A percentile compares a stretch with the other conserved stretches of the same genome.
These are phyloP conservation scores for Eupristina koningsbergeri DNA, from an alignment of 1,140 invertebrate species.

Conservation along the genomic window DNA sequence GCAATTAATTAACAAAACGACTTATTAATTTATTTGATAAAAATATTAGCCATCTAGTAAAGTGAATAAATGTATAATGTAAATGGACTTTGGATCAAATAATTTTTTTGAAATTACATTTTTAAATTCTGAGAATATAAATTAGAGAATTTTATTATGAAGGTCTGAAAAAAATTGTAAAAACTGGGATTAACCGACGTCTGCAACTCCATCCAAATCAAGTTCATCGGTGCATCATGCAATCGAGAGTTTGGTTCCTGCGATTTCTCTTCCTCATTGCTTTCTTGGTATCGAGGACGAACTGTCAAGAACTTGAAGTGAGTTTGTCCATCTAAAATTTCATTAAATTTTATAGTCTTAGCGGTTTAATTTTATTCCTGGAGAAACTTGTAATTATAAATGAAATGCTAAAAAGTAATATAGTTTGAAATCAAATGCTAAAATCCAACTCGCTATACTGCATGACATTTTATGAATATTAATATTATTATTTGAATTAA, in stretches of 20 bases:
- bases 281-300: conserved; percentile 32
- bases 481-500: neutral
- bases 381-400: neutral
- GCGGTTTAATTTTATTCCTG: neutral
- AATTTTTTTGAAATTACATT: no score
- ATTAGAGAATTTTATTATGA: neutral
- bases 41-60: no score
- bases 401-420: neutral
- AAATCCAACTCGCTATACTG: no score
- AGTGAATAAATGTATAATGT: no score
- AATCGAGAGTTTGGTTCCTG: conserved; percentile 13
- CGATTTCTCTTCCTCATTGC: conserved; percentile 16
- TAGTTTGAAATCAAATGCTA: neutral
- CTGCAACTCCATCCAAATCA: neutral
- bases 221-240: conserved; percentile 15
- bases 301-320: conserved; percentile 27
- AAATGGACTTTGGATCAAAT: no score
- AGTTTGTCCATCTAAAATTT: conserved; percentile 14
- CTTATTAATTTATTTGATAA: no score
- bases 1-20: no score
- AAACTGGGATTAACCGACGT: neutral
- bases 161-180: neutral
- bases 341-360: conserved; percentile 7
- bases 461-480: neutral
- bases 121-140: neutral